These are phyloP conservation scores for Drosophila ananassae DNA, from an alignment of 1,140 invertebrate genomes.

Conservation along the genomic window DNA sequence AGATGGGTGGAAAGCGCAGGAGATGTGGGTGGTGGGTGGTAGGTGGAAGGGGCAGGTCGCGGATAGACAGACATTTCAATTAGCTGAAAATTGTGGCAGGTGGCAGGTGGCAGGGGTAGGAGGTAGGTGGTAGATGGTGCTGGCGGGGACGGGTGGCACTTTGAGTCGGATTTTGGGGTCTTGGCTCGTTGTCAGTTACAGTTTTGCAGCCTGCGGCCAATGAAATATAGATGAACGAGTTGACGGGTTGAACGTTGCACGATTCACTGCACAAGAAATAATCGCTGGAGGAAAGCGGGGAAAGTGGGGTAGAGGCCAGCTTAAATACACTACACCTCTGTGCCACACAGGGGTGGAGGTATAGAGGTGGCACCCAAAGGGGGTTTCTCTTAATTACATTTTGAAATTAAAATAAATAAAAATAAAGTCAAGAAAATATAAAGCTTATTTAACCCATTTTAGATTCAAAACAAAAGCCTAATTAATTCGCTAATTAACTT, in stretches of 20 bases:
- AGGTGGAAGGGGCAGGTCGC: not conserved
- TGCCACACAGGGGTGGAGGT: not conserved
- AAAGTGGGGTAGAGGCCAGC: not conserved
- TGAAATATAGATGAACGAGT: conserved; percentile 74
- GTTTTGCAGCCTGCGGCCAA: conserved; percentile 63
- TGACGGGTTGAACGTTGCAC: conserved; percentile 68
- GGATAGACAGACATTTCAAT: conserved; percentile 74
- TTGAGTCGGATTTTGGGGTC: conserved; percentile 37
- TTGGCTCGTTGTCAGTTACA: conserved; percentile 57
- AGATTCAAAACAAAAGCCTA: not conserved
- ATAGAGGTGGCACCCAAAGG: not conserved
- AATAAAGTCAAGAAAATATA: not conserved
- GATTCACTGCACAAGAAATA: conserved; percentile 56
- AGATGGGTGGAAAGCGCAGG: conserved; percentile 3
- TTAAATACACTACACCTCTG: conserved; percentile 23
- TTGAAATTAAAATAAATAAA: not conserved
- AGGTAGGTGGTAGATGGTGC: no score
- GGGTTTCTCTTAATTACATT: not conserved
- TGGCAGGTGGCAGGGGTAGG: conserved; percentile 7
- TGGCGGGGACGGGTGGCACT: conserved; percentile 7
- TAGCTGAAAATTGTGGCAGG: conserved; percentile 68
- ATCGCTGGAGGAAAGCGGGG: not conserved
- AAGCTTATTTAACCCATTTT: not conserved
- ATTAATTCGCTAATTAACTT: not conserved
- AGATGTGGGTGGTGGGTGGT: not conserved